A percentile compares a stretch with the other conserved stretches of the same genome.
Conservation (phyloP, 2,797 vertebrate genomes). For the Helicolenus hilgendorfi region DNA sequence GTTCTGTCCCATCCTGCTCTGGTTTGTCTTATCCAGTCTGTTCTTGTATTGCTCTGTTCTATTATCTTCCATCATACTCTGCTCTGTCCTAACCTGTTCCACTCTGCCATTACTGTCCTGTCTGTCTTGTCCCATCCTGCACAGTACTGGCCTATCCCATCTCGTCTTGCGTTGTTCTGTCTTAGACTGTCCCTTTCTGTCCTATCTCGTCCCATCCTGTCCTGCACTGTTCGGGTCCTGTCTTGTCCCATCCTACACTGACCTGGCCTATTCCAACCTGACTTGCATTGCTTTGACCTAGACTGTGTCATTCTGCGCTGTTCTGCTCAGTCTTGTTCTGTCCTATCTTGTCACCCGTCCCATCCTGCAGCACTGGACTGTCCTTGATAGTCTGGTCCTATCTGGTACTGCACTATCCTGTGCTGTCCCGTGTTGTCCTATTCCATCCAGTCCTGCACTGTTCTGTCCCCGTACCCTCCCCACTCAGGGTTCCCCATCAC, state of each 20-base stretch:
- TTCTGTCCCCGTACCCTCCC: not conserved
- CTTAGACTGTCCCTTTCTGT: not conserved
- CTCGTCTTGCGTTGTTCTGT: not conserved
- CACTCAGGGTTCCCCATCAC: not conserved
- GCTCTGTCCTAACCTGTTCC: not conserved
- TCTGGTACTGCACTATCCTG: not conserved
- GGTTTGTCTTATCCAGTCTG: not conserved
- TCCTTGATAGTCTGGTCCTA: not conserved
- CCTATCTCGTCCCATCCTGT: not conserved
- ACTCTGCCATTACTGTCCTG: not conserved
- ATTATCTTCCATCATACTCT: not conserved
- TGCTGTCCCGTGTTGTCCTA: not conserved
- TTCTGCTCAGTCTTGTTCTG: not conserved
- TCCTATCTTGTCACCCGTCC: not conserved
- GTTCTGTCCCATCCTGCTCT: not conserved
- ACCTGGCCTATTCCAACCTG: not conserved
- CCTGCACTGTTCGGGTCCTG: not conserved
- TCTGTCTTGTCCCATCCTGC: not conserved
- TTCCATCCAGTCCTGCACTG: not conserved
- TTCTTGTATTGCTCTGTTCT: not conserved
- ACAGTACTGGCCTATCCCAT: not conserved
- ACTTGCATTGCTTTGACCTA: not conserved
- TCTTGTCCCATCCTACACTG: not conserved
- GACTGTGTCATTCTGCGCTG: not conserved
- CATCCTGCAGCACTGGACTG: not conserved